Conservation (phyloP, 2,888 invertebrate genomes). For the Anticlea derivata region DNA sequence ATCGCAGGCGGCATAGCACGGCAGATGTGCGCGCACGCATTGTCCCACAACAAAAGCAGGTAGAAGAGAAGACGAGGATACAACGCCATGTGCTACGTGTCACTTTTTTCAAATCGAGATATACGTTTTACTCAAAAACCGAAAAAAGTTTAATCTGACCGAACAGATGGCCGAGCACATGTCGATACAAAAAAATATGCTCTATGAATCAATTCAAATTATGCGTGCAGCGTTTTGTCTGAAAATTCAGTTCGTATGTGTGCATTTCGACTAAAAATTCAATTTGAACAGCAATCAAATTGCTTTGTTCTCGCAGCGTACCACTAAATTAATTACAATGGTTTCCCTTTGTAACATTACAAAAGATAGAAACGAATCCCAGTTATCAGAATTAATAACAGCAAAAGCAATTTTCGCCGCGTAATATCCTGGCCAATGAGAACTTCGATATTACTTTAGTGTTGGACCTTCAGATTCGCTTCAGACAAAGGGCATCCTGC, state of each 20-base stretch:
- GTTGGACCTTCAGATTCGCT: constrained; percentile 27
- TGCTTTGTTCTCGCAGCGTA: constrained; percentile 63
- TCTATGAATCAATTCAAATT: constrained; percentile 32
- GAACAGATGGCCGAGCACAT: constrained; percentile 77
- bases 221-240: constrained; percentile 38
- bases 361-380: constrained; percentile 83
- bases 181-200: constrained; percentile 59
- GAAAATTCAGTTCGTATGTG: constrained; percentile 51
- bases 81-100: constrained; percentile 79
- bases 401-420: constrained; percentile 78
- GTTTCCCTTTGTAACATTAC: constrained; percentile 82
- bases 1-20: constrained; percentile 59
- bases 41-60: constrained; percentile 80
- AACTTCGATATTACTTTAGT: constrained; percentile 41
- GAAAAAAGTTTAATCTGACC: constrained; percentile 77
- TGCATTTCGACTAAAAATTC: constrained; percentile 46
- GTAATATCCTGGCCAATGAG: constrained; percentile 67
- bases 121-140: constrained; percentile 70
- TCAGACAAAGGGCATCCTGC: constrained; percentile 22
- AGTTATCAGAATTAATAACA: constrained; percentile 82
- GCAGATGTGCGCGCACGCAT: constrained; percentile 76
- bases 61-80: constrained; percentile 63
- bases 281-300: constrained; percentile 55
- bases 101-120: constrained; percentile 72
- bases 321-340: constrained; percentile 78